Conservation (phyloP, 2,888 invertebrate genomes). For the Eupithecia subfuscata region DNA sequence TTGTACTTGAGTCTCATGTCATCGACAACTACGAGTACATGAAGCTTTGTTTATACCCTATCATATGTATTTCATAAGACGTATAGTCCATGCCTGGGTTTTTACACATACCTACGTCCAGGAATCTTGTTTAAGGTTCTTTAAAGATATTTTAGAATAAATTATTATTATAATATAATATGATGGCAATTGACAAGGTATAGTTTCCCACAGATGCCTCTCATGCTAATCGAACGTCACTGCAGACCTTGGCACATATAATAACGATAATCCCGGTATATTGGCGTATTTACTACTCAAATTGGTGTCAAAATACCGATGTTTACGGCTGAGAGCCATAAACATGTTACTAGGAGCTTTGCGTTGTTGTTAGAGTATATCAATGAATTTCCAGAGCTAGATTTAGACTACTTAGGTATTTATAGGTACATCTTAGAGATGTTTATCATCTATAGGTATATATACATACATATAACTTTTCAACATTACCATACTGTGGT, state of each 20-base stretch:
- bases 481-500: too few species aligned
- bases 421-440: neutral
- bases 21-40: neutral
- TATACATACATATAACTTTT: too few species aligned
- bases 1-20: neutral
- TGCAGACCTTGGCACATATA: slow-evolving; percentile 38
- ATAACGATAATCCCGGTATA: slow-evolving; percentile 33
- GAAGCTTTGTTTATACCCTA: neutral
- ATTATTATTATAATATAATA: neutral
- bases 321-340: slow-evolving; percentile 19
- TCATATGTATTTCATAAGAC: neutral
- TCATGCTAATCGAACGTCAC: slow-evolving; percentile 28
- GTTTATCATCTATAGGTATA: too few species aligned
- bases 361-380: neutral
- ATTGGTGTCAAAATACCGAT: slow-evolving; percentile 25
- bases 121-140: neutral
- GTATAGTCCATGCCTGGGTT: neutral
- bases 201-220: neutral
- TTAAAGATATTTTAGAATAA: neutral
- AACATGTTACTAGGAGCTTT: slow-evolving; percentile 12
- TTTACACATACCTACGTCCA: neutral
- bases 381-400: neutral
- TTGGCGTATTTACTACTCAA: slow-evolving; percentile 30
- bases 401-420: slow-evolving; percentile 5
- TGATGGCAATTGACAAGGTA: neutral